Percentiles rank a stretch among this genome's conserved stretches.
These are phyloP conservation scores for Trogon surrucura DNA, from an alignment of 2,113 vertebrate species.

Conservation along the genomic window DNA sequence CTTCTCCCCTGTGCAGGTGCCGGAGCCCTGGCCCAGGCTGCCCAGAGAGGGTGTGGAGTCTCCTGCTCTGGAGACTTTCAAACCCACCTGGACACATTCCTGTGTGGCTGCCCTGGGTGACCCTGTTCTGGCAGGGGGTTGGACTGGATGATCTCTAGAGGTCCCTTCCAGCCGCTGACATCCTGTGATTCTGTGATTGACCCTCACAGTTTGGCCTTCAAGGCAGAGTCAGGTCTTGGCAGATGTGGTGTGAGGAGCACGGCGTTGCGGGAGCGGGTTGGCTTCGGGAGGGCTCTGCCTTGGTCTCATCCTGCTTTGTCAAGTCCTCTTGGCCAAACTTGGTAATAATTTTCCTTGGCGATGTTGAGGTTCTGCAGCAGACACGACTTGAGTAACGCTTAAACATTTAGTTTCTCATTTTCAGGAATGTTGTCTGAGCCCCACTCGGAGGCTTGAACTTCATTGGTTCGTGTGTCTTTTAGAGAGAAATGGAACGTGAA, in stretches of 20 bases:
- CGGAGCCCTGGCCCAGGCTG: no score
- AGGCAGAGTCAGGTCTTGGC: rapidly evolving
- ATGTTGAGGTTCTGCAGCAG: background rate
- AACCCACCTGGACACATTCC: no score
- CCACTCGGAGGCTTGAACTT: background rate
- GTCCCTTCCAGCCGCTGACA: no score
- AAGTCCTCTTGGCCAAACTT: background rate
- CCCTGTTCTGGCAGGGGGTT: no score
- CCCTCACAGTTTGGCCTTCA: rapidly evolving
- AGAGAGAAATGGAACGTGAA: background rate
- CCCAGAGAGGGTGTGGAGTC: no score
- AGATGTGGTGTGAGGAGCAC: background rate
- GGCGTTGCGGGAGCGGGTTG: background rate
- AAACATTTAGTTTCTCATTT: background rate
- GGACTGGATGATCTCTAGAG: no score
- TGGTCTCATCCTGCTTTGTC: background rate
- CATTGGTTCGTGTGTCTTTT: rapidly evolving
- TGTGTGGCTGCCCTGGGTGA: no score
- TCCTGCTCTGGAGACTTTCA: no score
- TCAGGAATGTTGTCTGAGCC: background rate
- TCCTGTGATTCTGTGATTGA: background rate
- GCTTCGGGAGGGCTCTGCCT: background rate
- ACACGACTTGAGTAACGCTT: background rate
- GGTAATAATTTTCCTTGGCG: background rate
- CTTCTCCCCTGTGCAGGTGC: no score